Conservation (phyloP, 2,888 invertebrate genomes). For the Drosophila kokeensis region DNA sequence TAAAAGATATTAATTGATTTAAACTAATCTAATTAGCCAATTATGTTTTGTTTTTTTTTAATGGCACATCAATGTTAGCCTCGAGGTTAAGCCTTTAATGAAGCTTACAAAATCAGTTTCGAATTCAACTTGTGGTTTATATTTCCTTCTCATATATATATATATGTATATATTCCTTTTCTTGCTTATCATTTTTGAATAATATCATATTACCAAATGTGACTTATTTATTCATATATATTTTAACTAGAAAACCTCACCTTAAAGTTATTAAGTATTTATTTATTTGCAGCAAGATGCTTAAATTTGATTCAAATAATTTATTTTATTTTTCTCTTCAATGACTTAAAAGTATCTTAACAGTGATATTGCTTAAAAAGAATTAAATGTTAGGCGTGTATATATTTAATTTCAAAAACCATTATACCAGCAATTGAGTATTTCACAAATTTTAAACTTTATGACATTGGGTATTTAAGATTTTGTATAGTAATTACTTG, state of each 20-base stretch:
- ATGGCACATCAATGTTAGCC: background rate
- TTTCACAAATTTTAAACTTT: background rate
- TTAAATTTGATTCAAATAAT: background rate
- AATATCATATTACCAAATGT: background rate
- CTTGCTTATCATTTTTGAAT: background rate
- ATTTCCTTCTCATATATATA: background rate
- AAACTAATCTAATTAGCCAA: background rate
- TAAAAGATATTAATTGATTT: background rate
- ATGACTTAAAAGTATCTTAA: background rate
- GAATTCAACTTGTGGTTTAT: background rate
- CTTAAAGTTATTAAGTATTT: background rate
- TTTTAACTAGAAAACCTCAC: background rate
- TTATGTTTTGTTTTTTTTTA: background rate
- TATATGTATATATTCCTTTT: background rate
- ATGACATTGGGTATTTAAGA: conserved; percentile 17
- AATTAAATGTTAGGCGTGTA: background rate
- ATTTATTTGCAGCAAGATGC: background rate
- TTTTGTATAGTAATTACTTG: conserved; percentile 15
- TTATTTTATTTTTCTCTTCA: background rate
- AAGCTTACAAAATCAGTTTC: background rate
- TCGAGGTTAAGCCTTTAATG: background rate
- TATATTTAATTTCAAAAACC: background rate
- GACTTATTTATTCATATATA: background rate
- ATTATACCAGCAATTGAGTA: background rate
- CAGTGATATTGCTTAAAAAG: background rate